Percentiles rank a stretch among this genome's conserved stretches.
Evolutionary conservation across 2,888 invertebrate species (phyloP).

Genomic region (Diplazon laetatorius): DNA sequence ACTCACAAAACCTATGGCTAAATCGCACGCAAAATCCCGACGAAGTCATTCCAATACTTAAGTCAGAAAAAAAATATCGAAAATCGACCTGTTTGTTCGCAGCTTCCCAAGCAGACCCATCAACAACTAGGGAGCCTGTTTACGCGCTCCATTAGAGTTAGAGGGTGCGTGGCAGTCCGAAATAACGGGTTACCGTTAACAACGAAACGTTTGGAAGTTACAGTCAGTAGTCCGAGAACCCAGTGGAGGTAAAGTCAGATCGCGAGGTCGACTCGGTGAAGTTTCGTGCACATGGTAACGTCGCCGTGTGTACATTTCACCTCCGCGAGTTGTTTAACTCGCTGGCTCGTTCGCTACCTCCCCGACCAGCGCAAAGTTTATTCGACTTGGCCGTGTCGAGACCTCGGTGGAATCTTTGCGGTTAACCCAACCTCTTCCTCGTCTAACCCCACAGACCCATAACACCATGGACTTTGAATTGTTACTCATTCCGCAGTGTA

Average conservation of each 20-base stretch:
- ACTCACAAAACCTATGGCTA: no score
- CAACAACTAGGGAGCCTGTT: no score
- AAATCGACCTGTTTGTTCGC: no score
- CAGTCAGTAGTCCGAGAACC: no score
- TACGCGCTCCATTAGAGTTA: no score
- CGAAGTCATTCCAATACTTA: no score
- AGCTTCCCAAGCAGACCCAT: no score
- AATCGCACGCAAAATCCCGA: no score
- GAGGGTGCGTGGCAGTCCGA: no score
- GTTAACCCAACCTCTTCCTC: conserved; percentile 34
- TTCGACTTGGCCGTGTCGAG: conserved; percentile 42
- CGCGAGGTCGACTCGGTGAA: conserved; percentile 2
- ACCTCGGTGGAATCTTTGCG: conserved; percentile 44
- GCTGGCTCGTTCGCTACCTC: conserved; percentile 6
- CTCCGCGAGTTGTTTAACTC: conserved; percentile 7
- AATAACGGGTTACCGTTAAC: no score
- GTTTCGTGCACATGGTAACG: conserved; percentile 16
- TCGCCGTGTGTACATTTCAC: conserved; percentile 17
- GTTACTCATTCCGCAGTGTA: conserved; percentile 20
- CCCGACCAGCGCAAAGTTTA: conserved; percentile 50
- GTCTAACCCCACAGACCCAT: conserved; percentile 2
- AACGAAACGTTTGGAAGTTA: no score
- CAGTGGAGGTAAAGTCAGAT: background rate
- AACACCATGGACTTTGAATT: conserved; percentile 47
- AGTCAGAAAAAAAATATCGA: no score